Evolutionary conservation across 2,888 invertebrate species (phyloP), one percentile per base, ranked within the genome.

Genomic region (Drosophila rubida): DNA sequence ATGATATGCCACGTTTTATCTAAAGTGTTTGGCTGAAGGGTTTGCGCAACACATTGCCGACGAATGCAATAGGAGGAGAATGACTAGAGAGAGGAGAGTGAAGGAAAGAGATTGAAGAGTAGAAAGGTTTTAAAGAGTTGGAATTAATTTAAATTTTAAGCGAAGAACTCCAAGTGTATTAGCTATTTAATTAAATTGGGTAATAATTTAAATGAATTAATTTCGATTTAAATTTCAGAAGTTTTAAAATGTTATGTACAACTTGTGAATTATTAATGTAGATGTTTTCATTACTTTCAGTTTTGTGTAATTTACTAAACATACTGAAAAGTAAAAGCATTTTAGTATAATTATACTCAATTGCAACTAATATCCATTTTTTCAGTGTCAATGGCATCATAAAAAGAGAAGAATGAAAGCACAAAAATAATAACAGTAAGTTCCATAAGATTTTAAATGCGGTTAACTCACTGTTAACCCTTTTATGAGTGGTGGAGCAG

Each of bases 1-100:
- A 67, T 58, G 61, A 54, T 53, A 23, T 37, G 19, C 27, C 22
- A 7, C 53, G 42, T 41, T 65, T 76, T 69, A 75, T 75, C 75
- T 66, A 54, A 71, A 68, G 48, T 61, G 65, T 54, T 69, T 57
- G 41, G 54, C 60, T 35, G 41, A 66, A 67, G 67, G 51, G 48
- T 57, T 72, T 67, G 2, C 16, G 13, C 35, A 19, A 30, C n/a
- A 23, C 58, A 22, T 19, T 25, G 23, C 30, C 42, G 9, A n/a
- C 14, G 14, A 30, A 4, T n/a, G 42, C 39, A 41, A 37, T 4
- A 5, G 30, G n/a, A 9, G n/a, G 16, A 16, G 7, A 7, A 13
- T 0, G 0, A 39, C 13, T 2, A 19, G 19, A 19, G 3, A 39
- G 23, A n/a, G n/a, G n/a, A n/a, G n/a, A n/a, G 37, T 4, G 1